Percentiles rank a stretch among this genome's conserved stretches.
Evolutionary conservation across 2,113 vertebrate species (phyloP).

Genomic region (Paracanthobrama guichenoti): DNA sequence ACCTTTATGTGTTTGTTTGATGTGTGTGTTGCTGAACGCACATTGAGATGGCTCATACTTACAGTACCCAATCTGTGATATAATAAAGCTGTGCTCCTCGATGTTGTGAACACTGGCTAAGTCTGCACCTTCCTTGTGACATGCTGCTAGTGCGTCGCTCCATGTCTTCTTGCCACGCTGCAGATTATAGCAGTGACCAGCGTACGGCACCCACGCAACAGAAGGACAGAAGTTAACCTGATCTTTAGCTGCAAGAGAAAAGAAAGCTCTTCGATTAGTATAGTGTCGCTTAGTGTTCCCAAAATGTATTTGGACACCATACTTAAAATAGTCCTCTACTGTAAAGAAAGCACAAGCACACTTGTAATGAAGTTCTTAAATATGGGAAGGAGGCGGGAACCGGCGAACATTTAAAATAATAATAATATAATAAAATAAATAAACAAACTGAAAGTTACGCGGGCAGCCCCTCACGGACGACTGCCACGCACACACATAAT

Average conservation of each 20-base stretch:
- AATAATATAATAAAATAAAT: no score
- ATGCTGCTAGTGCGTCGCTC: slow-evolving; percentile 82
- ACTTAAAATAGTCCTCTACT: no score
- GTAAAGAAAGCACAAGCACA: no score
- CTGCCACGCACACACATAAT: no score
- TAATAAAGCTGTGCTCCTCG: slow-evolving; percentile 89
- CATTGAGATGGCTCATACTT: slow-evolving; percentile 62
- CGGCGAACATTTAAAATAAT: no score
- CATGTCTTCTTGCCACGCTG: slow-evolving; percentile 81
- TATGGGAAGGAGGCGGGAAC: no score
- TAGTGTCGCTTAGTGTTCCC: no score
- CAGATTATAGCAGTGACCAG: slow-evolving; percentile 87
- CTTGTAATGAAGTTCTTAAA: no score
- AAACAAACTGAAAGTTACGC: no score
- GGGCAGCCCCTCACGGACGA: no score
- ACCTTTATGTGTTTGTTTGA: not conserved
- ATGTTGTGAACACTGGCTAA: slow-evolving; percentile 87
- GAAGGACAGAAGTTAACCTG: slow-evolving; percentile 78
- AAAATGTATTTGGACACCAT: no score
- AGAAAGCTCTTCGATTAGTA: no score
- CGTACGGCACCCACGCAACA: slow-evolving; percentile 86
- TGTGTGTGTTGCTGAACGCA: not conserved
- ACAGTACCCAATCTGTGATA: slow-evolving; percentile 88
- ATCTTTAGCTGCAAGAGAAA: slow-evolving; percentile 70
- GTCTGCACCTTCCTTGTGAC: slow-evolving; percentile 87